Percentiles rank a stretch among this genome's conserved stretches.
phyloP scores from a whole-genome alignment of 1,140 invertebrate genomes.

The Apis laboriosa region DNA sequence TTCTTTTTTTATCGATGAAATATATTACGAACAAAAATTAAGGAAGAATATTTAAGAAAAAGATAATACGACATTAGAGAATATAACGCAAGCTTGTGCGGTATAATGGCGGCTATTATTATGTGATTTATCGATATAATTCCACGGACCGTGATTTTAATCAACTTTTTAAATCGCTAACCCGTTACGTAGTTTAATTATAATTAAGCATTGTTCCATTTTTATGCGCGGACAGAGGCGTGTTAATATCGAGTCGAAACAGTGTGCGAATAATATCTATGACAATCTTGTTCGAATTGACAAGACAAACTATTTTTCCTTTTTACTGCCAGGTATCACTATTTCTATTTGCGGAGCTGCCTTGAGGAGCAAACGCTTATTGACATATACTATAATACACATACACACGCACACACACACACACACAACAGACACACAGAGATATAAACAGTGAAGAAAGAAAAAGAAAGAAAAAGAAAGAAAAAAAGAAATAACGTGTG shows the following conservation, averaged over 20 bases:
- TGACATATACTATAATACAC: conserved; percentile 43
- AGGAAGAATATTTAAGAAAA: background rate
- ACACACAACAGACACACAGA: background rate
- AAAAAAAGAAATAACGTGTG: background rate
- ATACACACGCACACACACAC: no score
- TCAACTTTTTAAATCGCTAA: conserved; percentile 22
- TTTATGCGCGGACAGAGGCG: conserved; percentile 7
- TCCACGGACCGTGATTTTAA: conserved; percentile 28
- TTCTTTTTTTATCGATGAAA: conserved; percentile 5
- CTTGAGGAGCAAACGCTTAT: conserved; percentile 60
- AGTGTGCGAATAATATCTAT: conserved; percentile 33
- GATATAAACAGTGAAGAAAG: background rate
- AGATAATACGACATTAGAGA: background rate
- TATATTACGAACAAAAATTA: background rate
- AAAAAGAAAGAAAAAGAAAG: no score
- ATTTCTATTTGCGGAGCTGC: conserved; percentile 54
- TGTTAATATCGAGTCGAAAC: background rate
- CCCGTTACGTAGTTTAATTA: conserved; percentile 41
- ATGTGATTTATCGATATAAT: conserved; percentile 40
- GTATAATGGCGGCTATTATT: background rate
- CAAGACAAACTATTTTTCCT: conserved; percentile 52
- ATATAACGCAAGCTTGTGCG: conserved; percentile 4
- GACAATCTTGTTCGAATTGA: conserved; percentile 60
- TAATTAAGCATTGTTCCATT: conserved; percentile 44
- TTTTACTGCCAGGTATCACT: conserved; percentile 69